phyloP scores from a whole-genome alignment of 2,888 invertebrate species.

The Clanis bilineata region DNA sequence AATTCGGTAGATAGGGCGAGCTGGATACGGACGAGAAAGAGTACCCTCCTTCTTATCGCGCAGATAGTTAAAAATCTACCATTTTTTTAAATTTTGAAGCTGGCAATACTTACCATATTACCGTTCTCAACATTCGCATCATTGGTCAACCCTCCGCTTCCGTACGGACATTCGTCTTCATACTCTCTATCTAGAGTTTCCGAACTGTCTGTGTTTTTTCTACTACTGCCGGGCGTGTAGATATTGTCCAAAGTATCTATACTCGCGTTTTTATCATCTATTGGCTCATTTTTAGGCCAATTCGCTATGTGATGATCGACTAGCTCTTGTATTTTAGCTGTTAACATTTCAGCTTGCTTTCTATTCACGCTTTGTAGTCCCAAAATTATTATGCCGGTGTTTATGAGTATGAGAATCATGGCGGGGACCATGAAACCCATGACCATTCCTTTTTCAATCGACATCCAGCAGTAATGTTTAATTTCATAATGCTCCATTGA shows the following conservation, averaged over 20 bases:
- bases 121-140: constrained; percentile 52
- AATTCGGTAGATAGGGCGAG: too few relatives aligned
- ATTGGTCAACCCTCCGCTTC: constrained; percentile 43
- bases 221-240: constrained; percentile 64
- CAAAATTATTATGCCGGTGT: constrained; percentile 82
- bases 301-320: constrained; percentile 70
- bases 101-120: constrained; percentile 51
- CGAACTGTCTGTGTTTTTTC: constrained; percentile 72
- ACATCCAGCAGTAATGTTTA: constrained; percentile 89
- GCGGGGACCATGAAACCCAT: constrained; percentile 89
- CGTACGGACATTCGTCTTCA: constrained; percentile 69
- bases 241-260: constrained; percentile 64
- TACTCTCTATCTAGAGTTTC: constrained; percentile 71
- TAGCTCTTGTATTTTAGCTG: constrained; percentile 70
- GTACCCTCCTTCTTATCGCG: neutral
- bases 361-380: constrained; percentile 75
- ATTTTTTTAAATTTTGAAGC: neutral
- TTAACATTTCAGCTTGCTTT: constrained; percentile 71
- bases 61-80: neutral
- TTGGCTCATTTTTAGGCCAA: constrained; percentile 60
- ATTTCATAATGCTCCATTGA: constrained; percentile 88
- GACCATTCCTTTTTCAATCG: constrained; percentile 89
- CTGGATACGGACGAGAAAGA: neutral
- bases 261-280: constrained; percentile 57
- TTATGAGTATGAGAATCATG: constrained; percentile 85